Evolutionary conservation across 2,797 vertebrate genomes (phyloP).

Genomic region (Schizopygopsis pylzovi): DNA sequence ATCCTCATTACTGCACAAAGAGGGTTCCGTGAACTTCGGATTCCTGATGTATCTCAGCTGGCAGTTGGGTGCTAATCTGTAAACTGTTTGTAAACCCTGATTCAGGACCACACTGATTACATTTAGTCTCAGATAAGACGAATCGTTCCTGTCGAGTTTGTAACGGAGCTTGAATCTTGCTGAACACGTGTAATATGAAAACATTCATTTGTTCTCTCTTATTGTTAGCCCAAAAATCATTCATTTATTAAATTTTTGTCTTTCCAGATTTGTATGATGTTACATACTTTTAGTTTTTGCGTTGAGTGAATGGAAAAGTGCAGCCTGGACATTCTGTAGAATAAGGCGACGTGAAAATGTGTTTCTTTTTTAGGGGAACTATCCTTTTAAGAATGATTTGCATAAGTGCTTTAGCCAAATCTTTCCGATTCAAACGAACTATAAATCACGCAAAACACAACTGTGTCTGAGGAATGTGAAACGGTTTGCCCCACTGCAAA

Average conservation of each 20-base stretch:
- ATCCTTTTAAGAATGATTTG: not conserved
- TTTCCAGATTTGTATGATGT: not conserved
- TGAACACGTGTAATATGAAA: not conserved
- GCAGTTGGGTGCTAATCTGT: constrained; percentile 6
- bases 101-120: not conserved
- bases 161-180: not conserved
- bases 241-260: not conserved
- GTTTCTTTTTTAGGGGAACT: not conserved
- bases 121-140: not conserved
- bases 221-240: not conserved
- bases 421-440: constrained; percentile 1
- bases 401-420: constrained; percentile 6
- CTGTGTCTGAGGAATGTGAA: constrained; percentile 37
- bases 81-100: constrained; percentile 35
- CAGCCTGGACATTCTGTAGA: not conserved
- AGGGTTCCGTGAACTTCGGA: constrained; percentile 35
- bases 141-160: not conserved
- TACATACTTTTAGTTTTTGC: not conserved
- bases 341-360: not conserved
- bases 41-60: constrained; percentile 46
- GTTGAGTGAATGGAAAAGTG: not conserved
- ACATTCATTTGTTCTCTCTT: not conserved
- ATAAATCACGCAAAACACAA: constrained; percentile 46
- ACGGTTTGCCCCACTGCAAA: not conserved
- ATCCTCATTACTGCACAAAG: constrained; percentile 43